Conservation (phyloP, 2,888 invertebrate species). For the Heliconius charithonia region DNA sequence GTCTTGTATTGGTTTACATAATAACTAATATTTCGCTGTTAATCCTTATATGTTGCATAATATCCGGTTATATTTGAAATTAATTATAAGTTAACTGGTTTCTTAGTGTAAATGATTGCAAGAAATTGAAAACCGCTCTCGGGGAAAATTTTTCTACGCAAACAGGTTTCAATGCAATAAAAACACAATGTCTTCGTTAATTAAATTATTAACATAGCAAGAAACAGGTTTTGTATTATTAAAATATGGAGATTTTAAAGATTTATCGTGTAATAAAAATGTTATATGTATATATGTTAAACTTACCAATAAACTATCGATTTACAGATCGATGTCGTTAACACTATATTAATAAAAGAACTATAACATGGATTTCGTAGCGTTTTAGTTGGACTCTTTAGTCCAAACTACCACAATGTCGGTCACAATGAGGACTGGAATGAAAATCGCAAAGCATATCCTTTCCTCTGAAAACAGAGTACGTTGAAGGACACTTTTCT, state of each 20-base stretch:
- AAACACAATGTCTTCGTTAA: slow-evolving; percentile 33
- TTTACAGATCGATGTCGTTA: not conserved
- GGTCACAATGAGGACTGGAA: slow-evolving; percentile 67
- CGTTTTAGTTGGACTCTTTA: too few species aligned
- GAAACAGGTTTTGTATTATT: slow-evolving; percentile 23
- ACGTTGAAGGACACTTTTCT: slow-evolving; percentile 76
- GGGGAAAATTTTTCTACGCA: slow-evolving; percentile 35
- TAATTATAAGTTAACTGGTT: slow-evolving; percentile 36
- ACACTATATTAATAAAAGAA: not conserved
- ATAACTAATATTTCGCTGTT: slow-evolving; percentile 48
- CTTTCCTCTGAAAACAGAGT: slow-evolving; percentile 64
- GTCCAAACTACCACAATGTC: slow-evolving; percentile 53
- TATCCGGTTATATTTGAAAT: slow-evolving; percentile 46
- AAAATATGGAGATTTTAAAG: slow-evolving; percentile 2
- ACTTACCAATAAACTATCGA: slow-evolving; percentile 34
- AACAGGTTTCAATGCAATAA: slow-evolving; percentile 36
- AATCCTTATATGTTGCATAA: slow-evolving; percentile 52
- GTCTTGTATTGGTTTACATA: slow-evolving; percentile 50
- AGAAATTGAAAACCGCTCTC: slow-evolving; percentile 33
- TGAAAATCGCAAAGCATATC: slow-evolving; percentile 69
- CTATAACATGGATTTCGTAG: not conserved
- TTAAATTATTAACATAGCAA: slow-evolving; percentile 29
- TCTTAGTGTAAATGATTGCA: slow-evolving; percentile 33
- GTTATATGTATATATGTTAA: not conserved
- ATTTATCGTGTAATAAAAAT: slow-evolving; percentile 16